These are phyloP conservation scores for Tenthredo amoena DNA, from an alignment of 2,888 invertebrate species.

Conservation along the genomic window DNA sequence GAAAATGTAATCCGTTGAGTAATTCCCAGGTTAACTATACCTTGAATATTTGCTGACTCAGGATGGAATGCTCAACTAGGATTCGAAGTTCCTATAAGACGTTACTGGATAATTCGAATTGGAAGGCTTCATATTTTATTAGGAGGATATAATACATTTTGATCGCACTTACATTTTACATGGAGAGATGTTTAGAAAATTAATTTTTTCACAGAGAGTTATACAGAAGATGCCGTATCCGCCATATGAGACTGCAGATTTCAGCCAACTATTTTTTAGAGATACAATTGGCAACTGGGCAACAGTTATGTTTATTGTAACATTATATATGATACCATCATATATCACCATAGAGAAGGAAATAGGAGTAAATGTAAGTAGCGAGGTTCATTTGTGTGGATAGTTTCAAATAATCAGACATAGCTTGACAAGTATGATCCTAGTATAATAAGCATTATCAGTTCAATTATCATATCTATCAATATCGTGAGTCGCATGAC, in stretches of 20 bases:
- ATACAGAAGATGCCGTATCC: slow-evolving; percentile 75
- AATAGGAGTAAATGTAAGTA: slow-evolving; percentile 73
- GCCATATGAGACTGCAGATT: slow-evolving; percentile 66
- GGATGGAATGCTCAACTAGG: neutral
- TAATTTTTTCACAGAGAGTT: slow-evolving; percentile 62
- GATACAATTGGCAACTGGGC: slow-evolving; percentile 66
- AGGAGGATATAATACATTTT: neutral
- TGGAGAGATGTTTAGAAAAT: neutral
- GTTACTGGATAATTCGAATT: neutral
- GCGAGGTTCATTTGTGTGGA: neutral
- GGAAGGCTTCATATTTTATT: too few species aligned
- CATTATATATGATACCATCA: slow-evolving; percentile 70
- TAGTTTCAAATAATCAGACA: neutral
- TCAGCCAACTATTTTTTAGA: slow-evolving; percentile 62
- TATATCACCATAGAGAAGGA: slow-evolving; percentile 73
- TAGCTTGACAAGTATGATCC: neutral
- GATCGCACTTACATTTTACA: neutral
- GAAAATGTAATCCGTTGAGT: neutral
- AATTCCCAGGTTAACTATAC: neutral
- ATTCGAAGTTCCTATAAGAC: neutral
- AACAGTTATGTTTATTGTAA: slow-evolving; percentile 70
- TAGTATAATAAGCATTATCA: neutral
- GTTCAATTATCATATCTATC: neutral
- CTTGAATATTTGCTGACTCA: neutral
- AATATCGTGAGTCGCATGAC: neutral